Evolutionary conservation across 2,113 vertebrate genomes (phyloP).

Genomic region (Condylura cristata): DNA sequence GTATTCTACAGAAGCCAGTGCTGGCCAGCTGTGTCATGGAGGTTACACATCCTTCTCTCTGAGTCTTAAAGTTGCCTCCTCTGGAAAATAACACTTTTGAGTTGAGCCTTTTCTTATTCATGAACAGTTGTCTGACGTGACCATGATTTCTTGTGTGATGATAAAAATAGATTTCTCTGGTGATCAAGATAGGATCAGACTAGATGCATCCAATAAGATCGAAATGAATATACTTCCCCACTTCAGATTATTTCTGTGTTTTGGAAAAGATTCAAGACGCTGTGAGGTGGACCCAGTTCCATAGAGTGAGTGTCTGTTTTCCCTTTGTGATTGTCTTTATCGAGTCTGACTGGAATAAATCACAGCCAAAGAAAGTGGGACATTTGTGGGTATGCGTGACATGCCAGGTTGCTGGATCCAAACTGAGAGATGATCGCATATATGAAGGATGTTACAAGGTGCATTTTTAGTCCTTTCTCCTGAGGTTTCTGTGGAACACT

Average conservation of each 20-base stretch:
- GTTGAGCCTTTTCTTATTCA: neutral
- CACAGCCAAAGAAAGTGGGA: neutral
- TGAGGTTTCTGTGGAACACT: neutral
- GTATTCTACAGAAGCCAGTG: neutral
- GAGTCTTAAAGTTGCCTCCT: neutral
- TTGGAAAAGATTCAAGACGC: neutral
- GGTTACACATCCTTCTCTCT: neutral
- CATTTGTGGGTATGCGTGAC: neutral
- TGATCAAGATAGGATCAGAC: neutral
- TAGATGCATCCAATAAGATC: neutral
- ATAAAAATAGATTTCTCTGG: conserved; percentile 11
- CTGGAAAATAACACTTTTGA: neutral
- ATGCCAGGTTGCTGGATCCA: neutral
- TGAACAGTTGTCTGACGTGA: neutral
- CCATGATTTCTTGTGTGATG: neutral
- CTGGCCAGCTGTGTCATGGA: neutral
- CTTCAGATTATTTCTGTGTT: neutral
- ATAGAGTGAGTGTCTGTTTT: too few relatives aligned
- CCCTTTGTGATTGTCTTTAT: neutral
- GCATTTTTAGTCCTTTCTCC: conserved; percentile 22
- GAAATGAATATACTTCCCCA: neutral
- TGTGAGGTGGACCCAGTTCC: neutral
- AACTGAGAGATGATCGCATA: neutral
- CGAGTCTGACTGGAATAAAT: neutral
- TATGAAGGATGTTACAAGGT: neutral